Evolutionary conservation across 2,797 vertebrate genomes (phyloP).

Genomic region (Ceyx erithaca): DNA sequence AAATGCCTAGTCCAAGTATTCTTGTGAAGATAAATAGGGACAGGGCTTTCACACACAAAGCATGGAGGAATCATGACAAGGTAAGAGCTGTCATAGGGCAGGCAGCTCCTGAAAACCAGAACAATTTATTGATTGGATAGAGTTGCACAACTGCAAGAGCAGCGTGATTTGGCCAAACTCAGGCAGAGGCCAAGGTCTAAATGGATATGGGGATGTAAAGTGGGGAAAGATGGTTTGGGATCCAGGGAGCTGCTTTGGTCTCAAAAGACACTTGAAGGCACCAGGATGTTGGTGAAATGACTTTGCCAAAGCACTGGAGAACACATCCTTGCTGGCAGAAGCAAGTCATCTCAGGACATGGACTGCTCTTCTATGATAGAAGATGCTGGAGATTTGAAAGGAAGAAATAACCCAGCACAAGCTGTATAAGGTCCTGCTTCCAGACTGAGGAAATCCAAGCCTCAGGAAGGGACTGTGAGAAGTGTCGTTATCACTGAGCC

Average conservation of each 20-base stretch:
- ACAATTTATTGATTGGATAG: constrained; percentile 12
- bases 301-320: background rate
- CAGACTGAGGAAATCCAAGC: background rate
- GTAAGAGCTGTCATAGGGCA: background rate
- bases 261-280: background rate
- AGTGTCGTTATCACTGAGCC: background rate
- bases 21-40: background rate
- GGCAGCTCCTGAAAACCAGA: background rate
- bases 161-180: background rate
- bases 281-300: background rate
- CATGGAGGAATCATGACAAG: background rate
- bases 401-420: background rate
- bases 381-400: background rate
- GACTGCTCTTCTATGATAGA: background rate
- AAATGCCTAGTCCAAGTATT: background rate
- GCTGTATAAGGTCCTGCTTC: background rate
- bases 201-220: no score
- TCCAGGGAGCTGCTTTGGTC: background rate
- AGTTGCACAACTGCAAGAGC: background rate
- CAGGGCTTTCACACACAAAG: background rate
- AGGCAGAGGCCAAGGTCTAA: background rate
- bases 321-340: background rate
- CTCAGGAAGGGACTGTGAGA: background rate
- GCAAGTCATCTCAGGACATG: background rate
- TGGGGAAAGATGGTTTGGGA: fast-evolving